Evolutionary conservation across 2,888 invertebrate species (phyloP), one percentile per base, ranked within the genome.

Genomic region (Lapara coniferarum): DNA sequence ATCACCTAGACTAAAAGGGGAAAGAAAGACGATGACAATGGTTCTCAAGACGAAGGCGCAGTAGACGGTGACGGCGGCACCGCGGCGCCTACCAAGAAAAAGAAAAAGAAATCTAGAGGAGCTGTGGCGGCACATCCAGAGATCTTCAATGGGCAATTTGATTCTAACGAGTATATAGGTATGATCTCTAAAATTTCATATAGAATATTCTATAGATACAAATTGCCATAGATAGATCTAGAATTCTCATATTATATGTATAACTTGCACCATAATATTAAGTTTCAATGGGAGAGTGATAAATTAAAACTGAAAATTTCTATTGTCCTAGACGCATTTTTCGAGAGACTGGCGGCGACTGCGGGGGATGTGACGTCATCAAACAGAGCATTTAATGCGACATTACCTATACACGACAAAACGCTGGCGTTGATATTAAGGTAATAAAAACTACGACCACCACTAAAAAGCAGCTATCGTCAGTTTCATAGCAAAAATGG

Each of bases 321-420:
- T 51, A 49, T 52, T 57, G 49, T 66, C 55, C 16, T 88, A 86
- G 95, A 95, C 89, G 95, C 95, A 7, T 95, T 95, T 69, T 95
- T 95, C 80, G 95, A 95, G 68, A 91, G 95, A 74, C 81, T 95
- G 0, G 95, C 95, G 30, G 94, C 95, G 0, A 94, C 94, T 0
- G 88, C 94, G 0, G 95, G 95, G 0, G 95, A 95, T 73, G 95
- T 95, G 69, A 95, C 95, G 51, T 95, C 95, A 52, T 95, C 95
- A 0, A 95, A 95, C 80, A 86, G 95, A 74, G 90, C 95, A 0
- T 94, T 95, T 81, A 95, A 95, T 77, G 95, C 95, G 16, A 94
- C 95, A 58, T 77, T 95, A 8, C 94, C 95, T 0, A 92, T 95
- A 14, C 85, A 91, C 66, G 93, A 95, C 75, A 85, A 84, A 71